Base-by-base conservation (phyloP, 2,888 invertebrate species). In the Idaea dimidiata region DNA sequence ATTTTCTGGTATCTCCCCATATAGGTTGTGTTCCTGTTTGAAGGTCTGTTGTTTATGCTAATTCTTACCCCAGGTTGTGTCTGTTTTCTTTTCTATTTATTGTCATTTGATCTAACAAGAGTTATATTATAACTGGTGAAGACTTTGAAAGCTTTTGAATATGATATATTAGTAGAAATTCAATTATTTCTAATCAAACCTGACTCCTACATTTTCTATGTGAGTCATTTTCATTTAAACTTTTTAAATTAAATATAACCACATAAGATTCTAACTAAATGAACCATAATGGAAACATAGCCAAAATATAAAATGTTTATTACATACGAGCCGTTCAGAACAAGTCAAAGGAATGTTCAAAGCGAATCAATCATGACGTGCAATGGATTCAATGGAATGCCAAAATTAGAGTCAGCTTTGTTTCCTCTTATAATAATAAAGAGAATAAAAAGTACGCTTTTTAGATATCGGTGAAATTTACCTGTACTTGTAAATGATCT, bases 321-420 rank as follows among this genome's bases (percentile, higher is more conserved):
- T 59, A 57, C 63, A 58, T 59, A 59, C 54, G 59, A 59, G 67
- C 3, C 71, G 66, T 70, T 72, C 70, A 71, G 67, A 72, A 66
- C 69, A 73, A 74, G 68, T 67, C 70, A 72, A 72, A 78, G 76
- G 79, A 82, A 82, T 82, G 81, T 79, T 78, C 76, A 78, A 77
- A 77, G 79, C 80, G 78, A 81, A 80, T 79, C 79, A 83, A 81
- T 86, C 88, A 83, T 89, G 88, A 87, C 87, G 88, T 82, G 77
- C 82, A 83, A 74, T 79, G 88, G 89, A 90, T 90, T 91, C 82
- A 83, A 74, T 79, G 88, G 89, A 90, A 91, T 91, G 89, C 90
- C 89, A 89, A 91, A 90, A 89, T 91, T 90, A 88, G 87, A 88
- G 89, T 76, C 81, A 79, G 83, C 82, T 87, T 87, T 84, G 83